Base-by-base conservation (phyloP, 2,113 vertebrate genomes). In the Accipiter virgatus region DNA sequence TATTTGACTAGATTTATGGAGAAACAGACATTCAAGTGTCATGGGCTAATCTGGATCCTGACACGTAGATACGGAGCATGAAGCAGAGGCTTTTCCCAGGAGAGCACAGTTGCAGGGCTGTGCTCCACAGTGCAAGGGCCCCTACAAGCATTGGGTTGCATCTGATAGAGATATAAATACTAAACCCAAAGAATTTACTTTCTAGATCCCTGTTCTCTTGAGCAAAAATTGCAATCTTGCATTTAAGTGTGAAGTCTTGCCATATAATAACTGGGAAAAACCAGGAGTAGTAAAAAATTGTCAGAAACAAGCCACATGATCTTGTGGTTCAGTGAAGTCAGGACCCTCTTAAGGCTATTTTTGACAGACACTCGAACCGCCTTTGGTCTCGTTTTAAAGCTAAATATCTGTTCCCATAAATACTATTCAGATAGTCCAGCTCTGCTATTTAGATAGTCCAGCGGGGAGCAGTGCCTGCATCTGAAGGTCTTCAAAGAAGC, bases 41-140 rank as follows among this genome's bases (percentile, higher is more conserved):
- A 66, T 59, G 14, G 45, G 6, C 27, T 86, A 62, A 63, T 82
- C 34, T 80, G 36, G 29, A 63, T 50, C 8, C 7, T 14, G 62
- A 38, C 32, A 32, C 0, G 1, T 11, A 43, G n/a, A n/a, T 42
- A 38, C 0, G 3, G n/a, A 89, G 3, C 48, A 20, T 6, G 9
- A 78, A 45, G 36, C 17, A 58, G 47, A 83, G 61, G 6, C 13
- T 47, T 59, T 38, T 63, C n/a, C 31, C n/a, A 56, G n/a, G 26
- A 53, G 12, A 50, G 13, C 25, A 42, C 5, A 27, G n/a, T 16
- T 47, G 50, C 25, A 32, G n/a, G 18, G 25, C 14, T 22, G 17
- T 20, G 50, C 56, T 58, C 43, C 34, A 29, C 34, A 29, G 11
- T 13, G 7, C 48, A 53, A 58, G 19, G 32, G 8, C 13, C 6